Conservation (phyloP, 2,113 vertebrate genomes). For the Cyanoramphus novaezelandiae region DNA sequence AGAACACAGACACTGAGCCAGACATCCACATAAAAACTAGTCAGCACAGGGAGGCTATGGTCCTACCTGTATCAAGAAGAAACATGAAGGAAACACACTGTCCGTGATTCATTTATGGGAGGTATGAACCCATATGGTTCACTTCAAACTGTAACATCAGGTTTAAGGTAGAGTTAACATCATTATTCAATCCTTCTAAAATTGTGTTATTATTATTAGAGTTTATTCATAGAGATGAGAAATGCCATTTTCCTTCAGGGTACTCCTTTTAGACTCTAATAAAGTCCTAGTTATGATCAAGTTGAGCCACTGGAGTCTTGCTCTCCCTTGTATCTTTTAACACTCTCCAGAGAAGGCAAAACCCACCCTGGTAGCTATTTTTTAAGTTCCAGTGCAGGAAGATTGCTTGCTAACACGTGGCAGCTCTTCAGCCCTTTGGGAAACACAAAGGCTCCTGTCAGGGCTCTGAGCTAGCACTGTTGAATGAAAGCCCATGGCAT, state of each 20-base stretch:
- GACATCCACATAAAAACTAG: fast-evolving
- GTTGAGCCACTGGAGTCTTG: not conserved
- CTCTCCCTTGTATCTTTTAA: not conserved
- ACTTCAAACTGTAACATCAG: not conserved
- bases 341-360: not conserved
- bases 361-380: fast-evolving
- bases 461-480: not conserved
- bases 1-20: not conserved
- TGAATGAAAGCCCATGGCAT: not conserved
- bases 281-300: not conserved
- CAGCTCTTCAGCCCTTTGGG: not conserved
- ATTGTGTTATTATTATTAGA: not conserved
- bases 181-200: not conserved
- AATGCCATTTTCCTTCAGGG: not conserved
- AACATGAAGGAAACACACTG: not conserved
- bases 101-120: not conserved
- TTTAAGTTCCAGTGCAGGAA: not conserved
- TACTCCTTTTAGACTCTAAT: not conserved
- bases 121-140: fast-evolving
- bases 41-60: not conserved
- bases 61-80: not conserved
- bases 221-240: not conserved
- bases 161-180: not conserved
- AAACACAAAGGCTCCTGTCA: not conserved
- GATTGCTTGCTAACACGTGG: not conserved